phyloP scores from a whole-genome alignment of 2,797 vertebrate genomes.

The Chiloscyllium punctatum region DNA sequence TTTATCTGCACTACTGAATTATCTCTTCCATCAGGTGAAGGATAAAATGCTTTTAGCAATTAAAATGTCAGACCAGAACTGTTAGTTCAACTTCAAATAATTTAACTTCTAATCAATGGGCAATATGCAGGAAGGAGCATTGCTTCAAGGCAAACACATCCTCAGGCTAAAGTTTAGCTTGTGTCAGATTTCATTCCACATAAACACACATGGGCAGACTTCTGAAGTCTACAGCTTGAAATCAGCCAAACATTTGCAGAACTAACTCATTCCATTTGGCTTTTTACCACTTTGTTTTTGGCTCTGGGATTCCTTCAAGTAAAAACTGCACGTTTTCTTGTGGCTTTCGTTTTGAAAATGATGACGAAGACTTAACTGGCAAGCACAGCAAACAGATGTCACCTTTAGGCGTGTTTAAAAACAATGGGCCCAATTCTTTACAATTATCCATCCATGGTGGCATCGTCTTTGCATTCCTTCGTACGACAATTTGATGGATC shows the following conservation, averaged over 20 bases:
- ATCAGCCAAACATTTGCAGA: neutral
- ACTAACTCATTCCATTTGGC: conserved; percentile 1
- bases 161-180: neutral
- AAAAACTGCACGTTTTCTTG: neutral
- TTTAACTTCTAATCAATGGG: neutral
- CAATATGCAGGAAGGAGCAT: neutral
- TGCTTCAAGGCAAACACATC: neutral
- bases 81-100: neutral
- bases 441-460: neutral
- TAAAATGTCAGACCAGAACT: neutral
- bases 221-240: neutral
- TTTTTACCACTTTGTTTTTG: neutral
- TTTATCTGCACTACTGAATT: neutral
- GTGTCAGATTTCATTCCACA: neutral
- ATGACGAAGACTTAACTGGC: neutral
- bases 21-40: too few relatives aligned
- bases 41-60: neutral
- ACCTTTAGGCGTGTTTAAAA: neutral
- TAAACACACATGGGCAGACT: neutral
- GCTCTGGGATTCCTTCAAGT: neutral
- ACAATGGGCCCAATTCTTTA: neutral
- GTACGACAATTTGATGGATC: neutral
- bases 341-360: neutral
- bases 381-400: neutral
- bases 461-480: neutral